Percentiles rank a stretch among this genome's conserved stretches.
Evolutionary conservation across 2,113 vertebrate genomes (phyloP).

Genomic region (Paramormyrops kingsleyae): DNA sequence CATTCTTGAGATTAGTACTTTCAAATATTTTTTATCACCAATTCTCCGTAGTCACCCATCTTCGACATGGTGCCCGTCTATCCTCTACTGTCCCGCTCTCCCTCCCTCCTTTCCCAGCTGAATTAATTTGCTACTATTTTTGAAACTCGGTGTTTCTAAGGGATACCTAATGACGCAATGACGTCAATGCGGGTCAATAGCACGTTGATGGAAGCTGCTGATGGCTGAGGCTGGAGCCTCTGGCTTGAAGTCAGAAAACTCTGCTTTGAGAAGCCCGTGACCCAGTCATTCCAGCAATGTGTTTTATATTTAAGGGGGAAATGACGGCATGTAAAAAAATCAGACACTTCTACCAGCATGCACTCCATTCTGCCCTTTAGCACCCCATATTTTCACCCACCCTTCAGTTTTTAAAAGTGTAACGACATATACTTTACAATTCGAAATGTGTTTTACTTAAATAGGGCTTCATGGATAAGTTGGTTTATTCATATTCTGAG

Average conservation of each 20-base stretch:
- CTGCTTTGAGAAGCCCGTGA: not conserved
- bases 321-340: not conserved
- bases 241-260: not conserved
- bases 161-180: slow-evolving; percentile 99
- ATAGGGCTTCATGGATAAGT: not conserved
- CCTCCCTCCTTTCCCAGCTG: slow-evolving; percentile 65
- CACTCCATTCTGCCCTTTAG: not conserved
- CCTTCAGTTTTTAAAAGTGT: not conserved
- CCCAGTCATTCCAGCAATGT: not conserved
- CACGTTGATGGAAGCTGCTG: slow-evolving; percentile 76
- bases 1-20: slow-evolving; percentile 53
- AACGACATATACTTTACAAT: not conserved
- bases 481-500: slow-evolving; percentile 23
- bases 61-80: slow-evolving; percentile 15
- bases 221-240: slow-evolving; percentile 41
- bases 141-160: slow-evolving; percentile 98
- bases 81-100: slow-evolving; percentile 43
- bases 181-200: slow-evolving; percentile 98
- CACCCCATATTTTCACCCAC: not conserved
- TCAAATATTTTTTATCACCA: slow-evolving; percentile 50
- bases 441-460: not conserved
- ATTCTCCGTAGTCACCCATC: slow-evolving; percentile 52
- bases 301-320: not conserved
- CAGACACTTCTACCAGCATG: not conserved
- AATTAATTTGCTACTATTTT: slow-evolving; percentile 99